Evolutionary conservation across 2,888 invertebrate species (phyloP).

Genomic region (Campoletis raptor): DNA sequence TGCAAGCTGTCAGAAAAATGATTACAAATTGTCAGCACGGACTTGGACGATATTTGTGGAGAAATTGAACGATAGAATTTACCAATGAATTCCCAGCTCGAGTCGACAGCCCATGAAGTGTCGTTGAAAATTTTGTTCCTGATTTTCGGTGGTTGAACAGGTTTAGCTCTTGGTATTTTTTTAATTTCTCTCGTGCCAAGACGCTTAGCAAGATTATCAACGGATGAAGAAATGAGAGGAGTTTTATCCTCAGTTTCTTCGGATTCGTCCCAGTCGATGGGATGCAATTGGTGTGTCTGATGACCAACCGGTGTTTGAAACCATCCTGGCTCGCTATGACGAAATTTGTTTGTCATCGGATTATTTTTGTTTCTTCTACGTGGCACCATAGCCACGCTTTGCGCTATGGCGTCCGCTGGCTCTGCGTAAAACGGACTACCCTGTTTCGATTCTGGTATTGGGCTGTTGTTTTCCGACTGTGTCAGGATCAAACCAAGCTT

Average conservation of each 20-base stretch:
- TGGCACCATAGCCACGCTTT: slow-evolving; percentile 80
- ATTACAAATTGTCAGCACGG: not conserved
- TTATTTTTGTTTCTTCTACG: slow-evolving; percentile 79
- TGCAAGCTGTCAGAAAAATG: too few species aligned
- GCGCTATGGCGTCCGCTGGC: slow-evolving; percentile 93
- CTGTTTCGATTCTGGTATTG: slow-evolving; percentile 87
- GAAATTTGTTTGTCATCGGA: slow-evolving; percentile 80
- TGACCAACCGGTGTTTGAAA: slow-evolving; percentile 76
- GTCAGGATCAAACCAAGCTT: slow-evolving; percentile 80
- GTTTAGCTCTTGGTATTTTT: slow-evolving; percentile 87
- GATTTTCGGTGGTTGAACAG: slow-evolving; percentile 90
- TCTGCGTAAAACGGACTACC: slow-evolving; percentile 96
- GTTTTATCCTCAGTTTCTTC: slow-evolving; percentile 83
- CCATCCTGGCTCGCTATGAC: slow-evolving; percentile 84
- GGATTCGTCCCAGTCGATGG: slow-evolving; percentile 83
- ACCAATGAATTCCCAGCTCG: slow-evolving; percentile 96
- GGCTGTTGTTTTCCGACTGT: slow-evolving; percentile 82
- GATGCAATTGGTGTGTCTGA: slow-evolving; percentile 79
- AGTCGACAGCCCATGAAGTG: slow-evolving; percentile 93
- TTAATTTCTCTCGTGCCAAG: slow-evolving; percentile 83
- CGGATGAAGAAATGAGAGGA: slow-evolving; percentile 88
- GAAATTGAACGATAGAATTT: slow-evolving; percentile 76
- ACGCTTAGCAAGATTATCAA: slow-evolving; percentile 87
- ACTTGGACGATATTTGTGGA: not conserved
- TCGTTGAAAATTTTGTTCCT: slow-evolving; percentile 83